Evolutionary conservation across 2,797 vertebrate genomes (phyloP), one percentile per base, ranked within the genome.

Genomic region (Chromis chromis): DNA sequence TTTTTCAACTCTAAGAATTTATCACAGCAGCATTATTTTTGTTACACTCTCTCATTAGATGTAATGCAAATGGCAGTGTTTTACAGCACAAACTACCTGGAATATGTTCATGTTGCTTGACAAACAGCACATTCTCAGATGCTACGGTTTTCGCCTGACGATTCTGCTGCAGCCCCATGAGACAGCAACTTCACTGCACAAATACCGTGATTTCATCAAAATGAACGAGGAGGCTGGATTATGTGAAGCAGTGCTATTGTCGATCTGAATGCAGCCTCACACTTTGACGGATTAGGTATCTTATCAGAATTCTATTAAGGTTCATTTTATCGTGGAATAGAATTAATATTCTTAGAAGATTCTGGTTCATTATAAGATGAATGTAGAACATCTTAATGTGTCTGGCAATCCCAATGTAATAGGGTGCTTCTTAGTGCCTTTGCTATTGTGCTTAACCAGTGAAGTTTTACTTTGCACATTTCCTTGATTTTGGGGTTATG

Each of bases 391-490:
- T 62, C 24, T 44, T 4, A 19, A 24, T 31, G 21, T 5, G 1
- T 55, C 21, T 24, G 17, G 42, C 8, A 63, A 40, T n/a, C 44
- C 16, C n/a, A 73, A 4, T 28, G 33, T 54, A n/a, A 39, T 22
- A 22, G 2, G 49, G 13, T 39, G 31, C 53, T 4, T 73, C 27
- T 31, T 27, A n/a, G 6, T 39, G 54, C 14, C 25, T 63, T 49
- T 69, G 4, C 48, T 9, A 0, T 49, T 53, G 6, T 28, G 14
- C 25, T 52, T 16, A 55, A 55, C 53, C 27, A 28, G 25, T 65
- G 49, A 75, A 67, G 21, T 70, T 65, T 66, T 19, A 58, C 31
- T 70, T 39, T 77, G 50, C 65, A 19, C 10, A 54, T 60, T 56
- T 62, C 3, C 39, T 52, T 82, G 16, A 28, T 52, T 78, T 78